Percentiles rank a stretch among this genome's conserved stretches.
Conservation (phyloP, 2,797 vertebrate species). For the Anabas testudineus region DNA sequence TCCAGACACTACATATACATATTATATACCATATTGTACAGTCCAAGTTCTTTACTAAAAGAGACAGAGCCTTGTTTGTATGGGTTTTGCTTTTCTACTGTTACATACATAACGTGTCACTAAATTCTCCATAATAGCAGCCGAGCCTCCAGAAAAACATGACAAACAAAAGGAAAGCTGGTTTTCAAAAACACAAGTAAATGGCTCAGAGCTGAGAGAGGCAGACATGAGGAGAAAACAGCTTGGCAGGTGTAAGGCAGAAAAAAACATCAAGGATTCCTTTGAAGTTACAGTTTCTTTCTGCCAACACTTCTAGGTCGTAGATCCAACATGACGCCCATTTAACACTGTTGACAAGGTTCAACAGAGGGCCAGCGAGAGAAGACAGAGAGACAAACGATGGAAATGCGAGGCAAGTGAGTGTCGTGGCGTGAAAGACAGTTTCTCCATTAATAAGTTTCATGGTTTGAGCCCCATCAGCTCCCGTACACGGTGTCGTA, state of each 20-base stretch:
- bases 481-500: background rate
- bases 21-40: too few species aligned
- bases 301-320: constrained; percentile 14
- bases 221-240: constrained; percentile 26
- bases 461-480: constrained; percentile 16
- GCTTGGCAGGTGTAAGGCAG: constrained; percentile 37
- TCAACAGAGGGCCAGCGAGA: background rate
- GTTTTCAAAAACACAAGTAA: constrained; percentile 3
- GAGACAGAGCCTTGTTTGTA: background rate
- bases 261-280: constrained; percentile 31
- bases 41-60: background rate
- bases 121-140: constrained; percentile 11
- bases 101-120: constrained; percentile 16
- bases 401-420: constrained; percentile 15
- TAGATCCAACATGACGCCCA: constrained; percentile 17
- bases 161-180: constrained; percentile 21
- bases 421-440: constrained; percentile 3
- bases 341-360: constrained; percentile 26
- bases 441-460: constrained; percentile 13
- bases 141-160: constrained; percentile 16
- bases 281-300: constrained; percentile 49
- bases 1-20: too few species aligned
- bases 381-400: constrained; percentile 1
- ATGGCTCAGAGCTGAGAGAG: constrained; percentile 17
- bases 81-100: constrained; percentile 1